A percentile compares a stretch with the other conserved stretches of the same genome.
These are phyloP conservation scores for Melipona beecheii DNA, from an alignment of 2,888 invertebrate genomes.

Conservation along the genomic window DNA sequence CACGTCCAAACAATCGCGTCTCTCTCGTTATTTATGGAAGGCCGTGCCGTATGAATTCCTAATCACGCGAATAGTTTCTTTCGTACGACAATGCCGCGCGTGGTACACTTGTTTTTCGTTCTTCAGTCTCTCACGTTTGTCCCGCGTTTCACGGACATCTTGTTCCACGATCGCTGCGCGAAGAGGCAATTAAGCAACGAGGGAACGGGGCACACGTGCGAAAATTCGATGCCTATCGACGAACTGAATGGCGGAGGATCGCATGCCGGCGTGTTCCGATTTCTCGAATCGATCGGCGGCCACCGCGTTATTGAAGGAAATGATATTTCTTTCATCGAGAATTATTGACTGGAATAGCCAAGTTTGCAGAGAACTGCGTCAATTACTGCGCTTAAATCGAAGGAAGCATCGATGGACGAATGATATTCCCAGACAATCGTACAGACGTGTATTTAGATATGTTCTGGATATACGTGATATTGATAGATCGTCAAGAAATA, in stretches of 20 bases:
- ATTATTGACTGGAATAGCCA: too few species aligned
- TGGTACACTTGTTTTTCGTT: constrained; percentile 46
- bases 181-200: constrained; percentile 37
- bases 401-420: background rate
- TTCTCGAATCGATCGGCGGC: constrained; percentile 11
- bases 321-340: background rate
- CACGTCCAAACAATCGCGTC: constrained; percentile 39
- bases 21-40: constrained; percentile 42
- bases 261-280: background rate
- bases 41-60: constrained; percentile 47
- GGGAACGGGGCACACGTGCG: constrained; percentile 7
- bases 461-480: too few species aligned
- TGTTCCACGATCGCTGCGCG: constrained; percentile 22
- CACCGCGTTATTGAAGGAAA: background rate
- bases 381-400: background rate
- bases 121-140: constrained; percentile 49
- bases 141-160: constrained; percentile 56
- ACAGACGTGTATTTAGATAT: background rate
- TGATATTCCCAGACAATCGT: background rate
- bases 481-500: background rate
- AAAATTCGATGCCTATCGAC: constrained; percentile 17
- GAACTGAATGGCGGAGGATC: background rate
- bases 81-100: constrained; percentile 23
- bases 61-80: constrained; percentile 41
- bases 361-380: background rate